Evolutionary conservation across 2,888 invertebrate genomes (phyloP).

Genomic region (Rapana venosa): DNA sequence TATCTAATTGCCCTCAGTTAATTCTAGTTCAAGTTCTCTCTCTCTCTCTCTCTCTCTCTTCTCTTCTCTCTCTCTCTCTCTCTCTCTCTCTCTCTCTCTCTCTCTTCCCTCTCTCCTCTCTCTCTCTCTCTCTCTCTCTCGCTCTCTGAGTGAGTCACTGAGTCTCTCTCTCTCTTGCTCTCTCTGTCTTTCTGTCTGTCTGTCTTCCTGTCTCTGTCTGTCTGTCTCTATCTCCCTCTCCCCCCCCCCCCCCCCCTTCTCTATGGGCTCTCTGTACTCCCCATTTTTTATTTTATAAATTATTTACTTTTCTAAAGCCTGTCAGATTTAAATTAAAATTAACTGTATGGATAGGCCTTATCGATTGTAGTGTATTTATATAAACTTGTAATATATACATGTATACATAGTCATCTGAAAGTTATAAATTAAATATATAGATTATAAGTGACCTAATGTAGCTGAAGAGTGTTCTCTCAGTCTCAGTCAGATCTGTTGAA

Average conservation of each 20-base stretch:
- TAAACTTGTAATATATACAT: too few relatives aligned
- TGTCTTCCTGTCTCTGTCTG: not conserved
- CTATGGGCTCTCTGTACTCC: not conserved
- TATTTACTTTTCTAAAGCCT: not conserved
- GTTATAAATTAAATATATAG: too few relatives aligned
- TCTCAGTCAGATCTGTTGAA: too few relatives aligned
- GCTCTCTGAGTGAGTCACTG: not conserved
- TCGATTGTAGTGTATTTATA: too few relatives aligned
- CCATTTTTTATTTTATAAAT: not conserved
- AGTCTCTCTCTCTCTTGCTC: not conserved
- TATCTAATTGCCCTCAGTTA: not conserved
- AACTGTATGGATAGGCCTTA: too few relatives aligned
- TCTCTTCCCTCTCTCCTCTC: not conserved
- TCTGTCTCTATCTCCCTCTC: not conserved
- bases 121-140: not conserved
- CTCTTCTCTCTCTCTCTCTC: not conserved
- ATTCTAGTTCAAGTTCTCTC: not conserved
- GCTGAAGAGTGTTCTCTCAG: too few relatives aligned
- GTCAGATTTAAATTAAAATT: too few relatives aligned
- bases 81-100: slow-evolving; percentile 3
- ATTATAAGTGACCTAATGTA: too few relatives aligned
- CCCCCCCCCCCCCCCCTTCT: not conserved
- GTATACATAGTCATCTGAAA: too few relatives aligned
- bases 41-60: not conserved
- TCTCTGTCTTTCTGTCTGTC: not conserved